Evolutionary conservation across 2,888 invertebrate genomes (phyloP).

Genomic region (Machimus rusticus): DNA sequence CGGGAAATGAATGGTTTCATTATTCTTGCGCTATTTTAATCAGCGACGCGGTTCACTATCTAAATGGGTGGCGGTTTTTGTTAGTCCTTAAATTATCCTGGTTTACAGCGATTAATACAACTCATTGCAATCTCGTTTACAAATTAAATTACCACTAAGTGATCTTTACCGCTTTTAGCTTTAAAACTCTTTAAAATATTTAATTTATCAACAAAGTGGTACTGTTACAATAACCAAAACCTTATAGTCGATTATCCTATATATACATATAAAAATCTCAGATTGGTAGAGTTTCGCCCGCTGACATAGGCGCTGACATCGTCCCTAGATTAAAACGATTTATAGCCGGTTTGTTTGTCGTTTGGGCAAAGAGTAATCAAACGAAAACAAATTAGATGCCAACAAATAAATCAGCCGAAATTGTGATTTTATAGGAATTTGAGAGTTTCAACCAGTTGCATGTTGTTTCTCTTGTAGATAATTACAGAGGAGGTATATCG

Average conservation of each 20-base stretch:
- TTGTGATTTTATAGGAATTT: not conserved
- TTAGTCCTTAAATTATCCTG: not conserved
- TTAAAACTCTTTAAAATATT: not conserved
- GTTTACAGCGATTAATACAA: not conserved
- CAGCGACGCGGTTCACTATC: slow-evolving; percentile 12
- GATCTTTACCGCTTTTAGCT: not conserved
- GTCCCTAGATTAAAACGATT: not conserved
- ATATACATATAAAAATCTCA: not conserved
- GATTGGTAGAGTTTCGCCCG: not conserved
- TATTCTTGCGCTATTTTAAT: slow-evolving; percentile 35
- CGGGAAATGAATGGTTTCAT: slow-evolving; percentile 33
- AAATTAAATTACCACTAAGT: not conserved
- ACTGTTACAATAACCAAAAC: not conserved
- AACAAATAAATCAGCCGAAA: not conserved
- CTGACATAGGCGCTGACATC: not conserved
- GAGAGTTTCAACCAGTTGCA: not conserved
- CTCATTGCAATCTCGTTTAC: not conserved
- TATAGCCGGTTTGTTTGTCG: not conserved
- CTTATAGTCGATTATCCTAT: not conserved
- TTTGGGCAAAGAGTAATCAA: not conserved
- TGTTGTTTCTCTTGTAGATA: not conserved
- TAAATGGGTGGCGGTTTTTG: not conserved
- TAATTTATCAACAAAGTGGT: not conserved
- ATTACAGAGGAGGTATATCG: not conserved
- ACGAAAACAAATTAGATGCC: not conserved